Conservation (phyloP, 2,888 invertebrate genomes). For the Drosophila peninsularis region DNA sequence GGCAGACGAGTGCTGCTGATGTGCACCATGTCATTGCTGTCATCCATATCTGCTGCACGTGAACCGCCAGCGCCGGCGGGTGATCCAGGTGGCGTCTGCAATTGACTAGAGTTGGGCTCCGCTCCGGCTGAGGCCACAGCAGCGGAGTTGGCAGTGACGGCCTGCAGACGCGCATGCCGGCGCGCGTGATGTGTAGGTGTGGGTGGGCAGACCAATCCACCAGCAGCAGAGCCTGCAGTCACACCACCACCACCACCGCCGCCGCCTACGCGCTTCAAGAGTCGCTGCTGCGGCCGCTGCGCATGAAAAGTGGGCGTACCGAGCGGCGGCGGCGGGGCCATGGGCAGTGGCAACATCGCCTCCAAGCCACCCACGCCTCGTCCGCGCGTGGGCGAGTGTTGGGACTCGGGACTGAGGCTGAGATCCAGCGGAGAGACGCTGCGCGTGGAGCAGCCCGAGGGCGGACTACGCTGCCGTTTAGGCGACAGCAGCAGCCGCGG, state of each 20-base stretch:
- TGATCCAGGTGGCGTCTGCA: constrained; percentile 53
- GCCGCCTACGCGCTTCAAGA: constrained; percentile 86
- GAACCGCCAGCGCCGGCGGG: constrained; percentile 4
- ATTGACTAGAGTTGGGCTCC: constrained; percentile 67
- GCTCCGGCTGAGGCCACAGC: constrained; percentile 38
- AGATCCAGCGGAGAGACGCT: constrained; percentile 84
- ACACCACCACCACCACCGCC: constrained; percentile 58
- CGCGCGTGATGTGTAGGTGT: constrained; percentile 94
- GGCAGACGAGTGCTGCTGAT: constrained; percentile 91
- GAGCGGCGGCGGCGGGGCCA: constrained; percentile 83
- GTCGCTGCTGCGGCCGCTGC: constrained; percentile 87
- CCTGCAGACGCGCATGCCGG: constrained; percentile 85
- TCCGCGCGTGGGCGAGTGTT: constrained; percentile 70
- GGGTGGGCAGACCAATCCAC: constrained; percentile 90
- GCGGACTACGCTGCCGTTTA: constrained; percentile 83
- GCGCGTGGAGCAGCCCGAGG: constrained; percentile 84
- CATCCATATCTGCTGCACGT: constrained; percentile 47
- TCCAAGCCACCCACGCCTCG: constrained; percentile 67
- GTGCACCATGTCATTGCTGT: constrained; percentile 87
- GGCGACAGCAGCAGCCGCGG: constrained; percentile 80
- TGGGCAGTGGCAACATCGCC: constrained; percentile 17
- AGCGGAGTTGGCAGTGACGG: constrained; percentile 84
- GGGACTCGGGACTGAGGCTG: constrained; percentile 69
- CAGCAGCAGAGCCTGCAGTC: background rate
- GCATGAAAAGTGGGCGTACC: constrained; percentile 57